Evolutionary conservation across 2,797 vertebrate species (phyloP), one percentile per base, ranked within the genome.

Genomic region (Stomatorhinus walkeri): DNA sequence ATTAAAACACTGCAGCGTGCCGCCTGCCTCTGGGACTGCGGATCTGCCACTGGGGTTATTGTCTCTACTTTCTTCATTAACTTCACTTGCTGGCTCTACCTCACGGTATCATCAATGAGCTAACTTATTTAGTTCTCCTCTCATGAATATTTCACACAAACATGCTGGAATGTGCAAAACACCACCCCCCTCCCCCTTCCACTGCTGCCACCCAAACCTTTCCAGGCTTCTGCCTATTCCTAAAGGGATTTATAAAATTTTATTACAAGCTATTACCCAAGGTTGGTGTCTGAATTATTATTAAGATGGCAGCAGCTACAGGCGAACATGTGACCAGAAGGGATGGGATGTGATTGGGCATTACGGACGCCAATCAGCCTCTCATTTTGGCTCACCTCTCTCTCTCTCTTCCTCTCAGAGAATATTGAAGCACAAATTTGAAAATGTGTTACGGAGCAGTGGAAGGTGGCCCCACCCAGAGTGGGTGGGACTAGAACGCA

Each of bases 11-110:
- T 22, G 81, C 32, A n/a, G 46, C 16, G 14, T 19, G n/a, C 83
- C 52, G 54, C 16, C 54, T 32, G 83, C 90, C 76, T 86, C 46
- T 46, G 89, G 90, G 87, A 89, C 36, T 85, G 87, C 64, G n/a
- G 85, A 89, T 72, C 32, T 52, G n/a, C 87, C 89, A 87, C 48
- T 43, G 46, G 79, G 40, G 86, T 90, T 48, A 52, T 89, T 90
- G 83, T 91, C 89, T 85, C 87, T 59, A 88, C 89, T 91, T 90
- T 87, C 81, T 89, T 91, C 89, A 87, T 92, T 90, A 81, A 89
- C 68, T 88, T 88, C 22, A 89, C 87, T 87, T 87, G 43, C 89
- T 52, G 85, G 85, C 90, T 76, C 86, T 51, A 84, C 81, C 89
- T 16, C 76, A 89, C 64, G 36, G 56, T 72, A 89, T 85, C 61